Conservation (phyloP, 2,888 invertebrate species). For the Ichneumoninae sp. region DNA sequence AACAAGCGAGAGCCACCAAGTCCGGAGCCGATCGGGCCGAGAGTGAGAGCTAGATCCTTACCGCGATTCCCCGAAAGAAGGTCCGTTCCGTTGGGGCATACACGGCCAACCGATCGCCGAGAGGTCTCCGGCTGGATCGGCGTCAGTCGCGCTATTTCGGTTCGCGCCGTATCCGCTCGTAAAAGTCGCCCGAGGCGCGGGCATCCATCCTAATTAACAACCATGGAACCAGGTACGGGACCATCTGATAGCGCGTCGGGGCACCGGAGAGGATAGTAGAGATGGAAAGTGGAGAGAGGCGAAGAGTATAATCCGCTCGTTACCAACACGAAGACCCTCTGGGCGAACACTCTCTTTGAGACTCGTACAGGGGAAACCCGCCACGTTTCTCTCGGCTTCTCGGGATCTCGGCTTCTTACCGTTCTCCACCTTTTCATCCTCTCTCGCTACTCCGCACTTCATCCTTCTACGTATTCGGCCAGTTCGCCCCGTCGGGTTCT, state of each 20-base stretch:
- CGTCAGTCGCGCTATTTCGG: constrained; percentile 80
- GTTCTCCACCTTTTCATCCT: constrained; percentile 53
- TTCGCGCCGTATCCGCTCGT: constrained; percentile 82
- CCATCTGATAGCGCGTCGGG: constrained; percentile 81
- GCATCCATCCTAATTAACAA: constrained; percentile 85
- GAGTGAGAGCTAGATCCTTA: constrained; percentile 71
- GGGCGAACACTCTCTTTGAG: constrained; percentile 65
- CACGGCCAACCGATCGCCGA: constrained; percentile 31
- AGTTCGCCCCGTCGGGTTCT: constrained; percentile 17
- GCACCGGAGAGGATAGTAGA: constrained; percentile 10
- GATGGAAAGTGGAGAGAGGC: constrained; percentile 45
- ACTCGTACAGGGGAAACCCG: constrained; percentile 40
- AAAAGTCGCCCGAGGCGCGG: constrained; percentile 84
- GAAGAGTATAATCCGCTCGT: constrained; percentile 82
- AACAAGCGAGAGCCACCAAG: constrained; percentile 13
- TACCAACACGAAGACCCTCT: constrained; percentile 81
- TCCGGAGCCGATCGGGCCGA: constrained; percentile 10
- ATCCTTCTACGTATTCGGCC: constrained; percentile 55
- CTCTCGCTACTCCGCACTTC: constrained; percentile 33
- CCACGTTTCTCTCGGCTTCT: constrained; percentile 32
- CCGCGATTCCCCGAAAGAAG: constrained; percentile 78
- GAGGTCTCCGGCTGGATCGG: constrained; percentile 62
- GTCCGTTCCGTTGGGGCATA: constrained; percentile 67
- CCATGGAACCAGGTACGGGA: constrained; percentile 81
- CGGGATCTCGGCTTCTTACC: constrained; percentile 42